phyloP scores from a whole-genome alignment of 2,113 vertebrate species.

The Hydrolagus affinis region DNA sequence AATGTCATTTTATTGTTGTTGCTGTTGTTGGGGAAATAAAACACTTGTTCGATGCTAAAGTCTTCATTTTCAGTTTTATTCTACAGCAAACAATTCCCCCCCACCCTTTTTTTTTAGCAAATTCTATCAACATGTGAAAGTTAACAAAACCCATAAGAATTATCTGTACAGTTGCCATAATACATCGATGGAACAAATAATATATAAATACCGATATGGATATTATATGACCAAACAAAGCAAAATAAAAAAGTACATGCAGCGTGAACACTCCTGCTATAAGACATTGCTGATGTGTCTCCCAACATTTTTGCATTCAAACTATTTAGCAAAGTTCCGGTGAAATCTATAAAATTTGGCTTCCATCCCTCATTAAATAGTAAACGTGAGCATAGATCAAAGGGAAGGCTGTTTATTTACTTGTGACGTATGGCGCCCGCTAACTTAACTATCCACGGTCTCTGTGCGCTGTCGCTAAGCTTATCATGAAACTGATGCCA shows the following conservation, averaged over 20 bases:
- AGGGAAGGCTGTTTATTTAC: conserved; percentile 46
- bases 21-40: conserved; percentile 23
- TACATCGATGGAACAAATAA: conserved; percentile 73
- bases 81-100: conserved; percentile 76
- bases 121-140: conserved; percentile 83
- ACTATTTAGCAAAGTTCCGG: conserved; percentile 52
- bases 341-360: conserved; percentile 52
- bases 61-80: conserved; percentile 54
- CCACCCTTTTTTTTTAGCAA: conserved; percentile 74
- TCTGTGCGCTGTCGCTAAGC: conserved; percentile 52
- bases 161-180: conserved; percentile 83
- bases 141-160: conserved; percentile 61
- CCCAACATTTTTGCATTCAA: conserved; percentile 52
- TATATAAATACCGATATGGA: conserved; percentile 89
- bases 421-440: conserved; percentile 49
- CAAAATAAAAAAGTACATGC: conserved; percentile 62
- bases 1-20: conserved; percentile 1
- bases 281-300: conserved; percentile 46
- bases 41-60: not conserved
- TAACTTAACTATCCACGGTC: conserved; percentile 49
- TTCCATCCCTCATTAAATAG: conserved; percentile 49
- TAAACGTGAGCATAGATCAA: conserved; percentile 53
- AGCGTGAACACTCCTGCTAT: conserved; percentile 60
- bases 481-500: conserved; percentile 37
- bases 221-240: conserved; percentile 69